These are phyloP conservation scores for Campoletis sonorensis DNA, from an alignment of 1,140 invertebrate species.

Conservation along the genomic window DNA sequence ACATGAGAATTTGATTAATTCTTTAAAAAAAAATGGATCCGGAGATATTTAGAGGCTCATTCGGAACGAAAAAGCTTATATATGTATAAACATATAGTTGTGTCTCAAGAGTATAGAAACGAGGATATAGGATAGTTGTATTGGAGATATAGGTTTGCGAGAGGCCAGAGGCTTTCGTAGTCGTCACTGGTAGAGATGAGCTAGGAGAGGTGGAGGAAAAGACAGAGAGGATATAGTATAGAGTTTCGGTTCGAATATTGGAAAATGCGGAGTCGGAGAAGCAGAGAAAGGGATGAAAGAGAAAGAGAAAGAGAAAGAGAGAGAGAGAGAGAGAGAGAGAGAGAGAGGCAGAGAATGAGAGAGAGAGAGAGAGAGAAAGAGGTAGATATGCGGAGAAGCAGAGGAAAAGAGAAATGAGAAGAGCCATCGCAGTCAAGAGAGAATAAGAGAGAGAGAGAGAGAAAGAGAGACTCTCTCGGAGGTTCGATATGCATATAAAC, in stretches of 20 bases:
- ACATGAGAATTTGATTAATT: too few species aligned
- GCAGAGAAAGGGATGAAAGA: slow-evolving; percentile 18
- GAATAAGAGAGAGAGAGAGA: not conserved
- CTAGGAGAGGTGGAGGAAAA: slow-evolving; percentile 25
- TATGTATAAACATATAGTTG: not conserved
- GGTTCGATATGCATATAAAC: slow-evolving; percentile 69
- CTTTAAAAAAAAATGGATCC: too few species aligned
- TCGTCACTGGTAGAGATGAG: slow-evolving; percentile 13
- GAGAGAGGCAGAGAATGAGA: not conserved
- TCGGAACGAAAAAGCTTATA: not conserved
- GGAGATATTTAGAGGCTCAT: too few species aligned
- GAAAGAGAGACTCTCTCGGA: slow-evolving; percentile 50
- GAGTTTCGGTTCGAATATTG: slow-evolving; percentile 69
- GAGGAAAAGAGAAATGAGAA: slow-evolving; percentile 24
- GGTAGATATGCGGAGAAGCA: not conserved
- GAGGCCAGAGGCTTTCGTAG: slow-evolving; percentile 37
- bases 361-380: not conserved
- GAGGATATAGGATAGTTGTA: slow-evolving; percentile 20
- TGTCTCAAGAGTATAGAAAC: not conserved
- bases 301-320: not conserved
- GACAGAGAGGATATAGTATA: slow-evolving; percentile 55
- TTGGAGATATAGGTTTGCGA: not conserved
- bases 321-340: not conserved
- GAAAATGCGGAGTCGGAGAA: slow-evolving; percentile 67
- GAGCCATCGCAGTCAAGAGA: not conserved